Conservation (phyloP, 2,113 vertebrate species). For the Coracopsis vasa region DNA sequence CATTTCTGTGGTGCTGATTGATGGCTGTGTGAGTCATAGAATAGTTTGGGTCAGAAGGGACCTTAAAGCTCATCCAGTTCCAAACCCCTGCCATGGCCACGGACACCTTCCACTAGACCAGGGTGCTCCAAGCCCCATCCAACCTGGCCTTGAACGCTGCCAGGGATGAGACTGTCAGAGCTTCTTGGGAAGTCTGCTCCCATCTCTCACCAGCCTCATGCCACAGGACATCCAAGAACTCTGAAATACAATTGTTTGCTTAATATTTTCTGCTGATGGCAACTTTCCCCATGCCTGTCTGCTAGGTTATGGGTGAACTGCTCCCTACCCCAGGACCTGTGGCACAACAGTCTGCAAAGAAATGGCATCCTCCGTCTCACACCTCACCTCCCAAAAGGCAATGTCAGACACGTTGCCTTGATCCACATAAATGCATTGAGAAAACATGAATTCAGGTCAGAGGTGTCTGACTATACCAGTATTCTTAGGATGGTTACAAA, state of each 20-base stretch:
- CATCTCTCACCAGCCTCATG: neutral
- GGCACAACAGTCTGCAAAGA: neutral
- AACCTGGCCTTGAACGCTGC: neutral
- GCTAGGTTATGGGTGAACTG: neutral
- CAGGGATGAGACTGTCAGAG: neutral
- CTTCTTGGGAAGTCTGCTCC: neutral
- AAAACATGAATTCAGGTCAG: neutral
- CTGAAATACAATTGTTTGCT: neutral
- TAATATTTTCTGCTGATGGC: neutral
- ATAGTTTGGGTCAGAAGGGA: neutral
- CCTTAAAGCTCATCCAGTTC: neutral
- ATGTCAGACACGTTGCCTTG: neutral
- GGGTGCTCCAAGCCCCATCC: neutral
- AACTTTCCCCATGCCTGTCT: neutral
- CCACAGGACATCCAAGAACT: neutral
- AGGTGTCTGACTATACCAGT: neutral
- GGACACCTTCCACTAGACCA: neutral
- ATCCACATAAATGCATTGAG: neutral
- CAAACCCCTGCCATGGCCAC: neutral
- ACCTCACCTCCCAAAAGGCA: neutral
- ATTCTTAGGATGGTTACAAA: neutral
- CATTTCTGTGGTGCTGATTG: neutral
- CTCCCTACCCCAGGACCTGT: neutral
- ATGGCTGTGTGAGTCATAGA: neutral
- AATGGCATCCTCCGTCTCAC: neutral